Evolutionary conservation across 1,140 invertebrate species (phyloP).

Genomic region (Drusus annulatus): DNA sequence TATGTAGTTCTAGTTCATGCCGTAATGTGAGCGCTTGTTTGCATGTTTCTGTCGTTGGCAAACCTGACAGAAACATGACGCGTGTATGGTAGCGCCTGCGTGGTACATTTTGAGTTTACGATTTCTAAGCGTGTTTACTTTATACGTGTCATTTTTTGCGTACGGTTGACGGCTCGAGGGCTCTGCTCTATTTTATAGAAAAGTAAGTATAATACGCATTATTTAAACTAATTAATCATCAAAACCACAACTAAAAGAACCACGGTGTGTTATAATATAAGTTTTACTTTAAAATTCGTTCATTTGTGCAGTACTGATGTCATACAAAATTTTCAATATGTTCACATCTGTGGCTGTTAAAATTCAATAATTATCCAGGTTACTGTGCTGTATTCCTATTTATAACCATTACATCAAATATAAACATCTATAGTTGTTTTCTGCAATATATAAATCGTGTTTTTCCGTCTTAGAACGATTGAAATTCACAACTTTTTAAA

Average conservation of each 20-base stretch:
- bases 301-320: background rate
- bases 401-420: background rate
- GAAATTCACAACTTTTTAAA: background rate
- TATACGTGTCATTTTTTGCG: conserved; percentile 51
- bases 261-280: background rate
- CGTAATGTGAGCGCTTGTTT: background rate
- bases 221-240: background rate
- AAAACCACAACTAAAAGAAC: background rate
- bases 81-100: conserved; percentile 46
- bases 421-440: background rate
- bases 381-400: background rate
- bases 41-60: conserved; percentile 25
- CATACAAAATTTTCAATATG: conserved; percentile 46
- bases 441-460: background rate
- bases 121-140: conserved; percentile 50
- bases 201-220: conserved; percentile 25
- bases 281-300: background rate
- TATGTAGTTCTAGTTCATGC: too few species aligned
- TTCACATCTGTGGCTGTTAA: background rate
- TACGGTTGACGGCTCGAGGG: conserved; percentile 20
- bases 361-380: background rate
- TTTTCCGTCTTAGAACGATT: background rate
- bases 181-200: conserved; percentile 23
- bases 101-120: conserved; percentile 14
- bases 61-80: conserved; percentile 46